A percentile compares a stretch with the other conserved stretches of the same genome.
These are phyloP conservation scores for Pachliopta kotzebuea DNA, from an alignment of 2,888 invertebrate species.

Conservation along the genomic window DNA sequence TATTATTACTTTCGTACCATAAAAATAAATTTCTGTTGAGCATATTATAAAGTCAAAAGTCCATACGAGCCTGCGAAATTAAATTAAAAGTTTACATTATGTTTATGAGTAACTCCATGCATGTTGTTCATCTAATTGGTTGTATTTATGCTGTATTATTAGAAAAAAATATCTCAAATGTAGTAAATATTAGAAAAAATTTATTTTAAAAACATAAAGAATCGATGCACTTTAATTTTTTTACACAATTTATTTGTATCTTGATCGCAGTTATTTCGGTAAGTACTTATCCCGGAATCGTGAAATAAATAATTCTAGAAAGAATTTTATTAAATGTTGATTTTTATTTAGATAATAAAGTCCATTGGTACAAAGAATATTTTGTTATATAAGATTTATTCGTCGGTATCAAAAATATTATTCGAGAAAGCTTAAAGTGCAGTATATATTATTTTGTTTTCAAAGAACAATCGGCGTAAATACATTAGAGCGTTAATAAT, in stretches of 20 bases:
- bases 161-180: background rate
- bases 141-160: background rate
- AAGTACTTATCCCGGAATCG: too few relatives aligned
- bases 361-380: constrained; percentile 11
- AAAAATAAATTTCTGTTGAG: constrained; percentile 1
- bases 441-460: background rate
- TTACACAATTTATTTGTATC: background rate
- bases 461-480: background rate
- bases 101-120: background rate
- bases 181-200: background rate
- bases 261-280: too few relatives aligned
- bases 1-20: constrained; percentile 44
- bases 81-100: constrained; percentile 8
- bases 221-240: background rate
- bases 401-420: constrained; percentile 25
- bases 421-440: constrained; percentile 5
- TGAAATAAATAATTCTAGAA: too few relatives aligned
- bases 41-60: background rate
- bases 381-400: constrained; percentile 19
- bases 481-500: background rate
- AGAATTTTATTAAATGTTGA: too few relatives aligned
- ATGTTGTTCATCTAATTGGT: background rate
- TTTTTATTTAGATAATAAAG: background rate
- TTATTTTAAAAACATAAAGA: background rate
- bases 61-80: background rate